These are phyloP conservation scores for Troilus luridus DNA, from an alignment of 2,888 invertebrate genomes.

Conservation along the genomic window DNA sequence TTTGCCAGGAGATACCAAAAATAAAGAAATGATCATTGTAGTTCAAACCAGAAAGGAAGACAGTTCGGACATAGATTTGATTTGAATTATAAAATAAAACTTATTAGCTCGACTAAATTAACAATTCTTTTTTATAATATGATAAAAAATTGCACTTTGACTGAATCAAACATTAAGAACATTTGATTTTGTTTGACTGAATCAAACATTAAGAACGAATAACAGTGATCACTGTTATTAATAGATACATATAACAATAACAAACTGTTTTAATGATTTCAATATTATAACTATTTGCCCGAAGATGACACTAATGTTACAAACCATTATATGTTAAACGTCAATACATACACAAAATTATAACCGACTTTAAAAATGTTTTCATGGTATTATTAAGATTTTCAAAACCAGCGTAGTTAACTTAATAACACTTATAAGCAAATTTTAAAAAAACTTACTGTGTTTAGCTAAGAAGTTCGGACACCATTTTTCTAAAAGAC, in stretches of 20 bases:
- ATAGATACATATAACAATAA: neutral
- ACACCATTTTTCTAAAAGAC: slow-evolving; percentile 76
- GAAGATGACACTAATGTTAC: neutral
- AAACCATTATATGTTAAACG: neutral
- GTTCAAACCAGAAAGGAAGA: neutral
- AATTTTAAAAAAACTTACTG: slow-evolving; percentile 63
- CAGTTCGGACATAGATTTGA: neutral
- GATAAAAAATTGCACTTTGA: neutral
- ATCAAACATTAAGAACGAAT: neutral
- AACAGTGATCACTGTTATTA: neutral
- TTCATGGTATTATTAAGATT: neutral
- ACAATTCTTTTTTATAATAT: neutral
- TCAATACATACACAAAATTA: neutral
- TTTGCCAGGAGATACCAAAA: too few relatives aligned
- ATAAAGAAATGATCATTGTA: too few relatives aligned
- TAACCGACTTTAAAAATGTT: neutral
- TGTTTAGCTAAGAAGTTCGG: slow-evolving; percentile 67
- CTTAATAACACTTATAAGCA: neutral
- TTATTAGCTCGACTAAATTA: too few relatives aligned
- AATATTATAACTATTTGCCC: neutral
- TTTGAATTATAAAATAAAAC: too few relatives aligned
- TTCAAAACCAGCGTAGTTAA: neutral
- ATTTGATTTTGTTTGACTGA: too few relatives aligned
- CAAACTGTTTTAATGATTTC: neutral
- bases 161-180: neutral